Conservation (phyloP, 2,113 vertebrate species). For the Neogobius melanostomus region DNA sequence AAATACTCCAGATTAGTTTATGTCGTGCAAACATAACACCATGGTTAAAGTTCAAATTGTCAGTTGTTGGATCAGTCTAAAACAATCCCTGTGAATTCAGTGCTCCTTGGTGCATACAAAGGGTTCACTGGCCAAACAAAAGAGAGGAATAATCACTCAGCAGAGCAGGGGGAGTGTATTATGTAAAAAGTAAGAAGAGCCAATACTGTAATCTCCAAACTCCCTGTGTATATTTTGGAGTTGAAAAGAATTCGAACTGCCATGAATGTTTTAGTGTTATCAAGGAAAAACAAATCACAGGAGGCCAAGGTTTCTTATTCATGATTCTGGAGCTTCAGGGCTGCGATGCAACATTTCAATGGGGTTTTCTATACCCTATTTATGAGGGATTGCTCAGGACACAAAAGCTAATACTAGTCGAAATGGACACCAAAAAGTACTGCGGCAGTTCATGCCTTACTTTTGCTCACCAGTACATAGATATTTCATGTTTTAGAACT, state of each 20-base stretch:
- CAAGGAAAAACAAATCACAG: not conserved
- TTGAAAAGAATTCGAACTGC: not conserved
- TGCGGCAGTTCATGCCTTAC: not conserved
- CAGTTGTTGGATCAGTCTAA: not conserved
- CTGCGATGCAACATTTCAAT: not conserved
- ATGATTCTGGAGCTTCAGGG: too few relatives aligned
- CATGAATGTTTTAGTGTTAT: not conserved
- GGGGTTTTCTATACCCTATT: not conserved
- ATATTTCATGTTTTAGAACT: too few relatives aligned
- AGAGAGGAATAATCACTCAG: not conserved
- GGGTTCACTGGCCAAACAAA: not conserved
- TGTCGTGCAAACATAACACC: too few relatives aligned
- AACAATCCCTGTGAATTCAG: not conserved
- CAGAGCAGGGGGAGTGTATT: not conserved
- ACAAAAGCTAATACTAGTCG: not conserved
- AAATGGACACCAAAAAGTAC: not conserved
- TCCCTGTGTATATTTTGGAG: not conserved
- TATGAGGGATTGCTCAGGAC: not conserved
- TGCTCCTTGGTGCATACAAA: not conserved
- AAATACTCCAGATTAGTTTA: too few relatives aligned
- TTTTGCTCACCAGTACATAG: too few relatives aligned
- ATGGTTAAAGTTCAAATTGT: too few relatives aligned
- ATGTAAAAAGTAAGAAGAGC: not conserved
- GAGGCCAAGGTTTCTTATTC: too few relatives aligned
- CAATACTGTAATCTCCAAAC: not conserved